These are phyloP conservation scores for Eustalomyia histrio DNA, from an alignment of 2,888 invertebrate genomes.

Conservation along the genomic window DNA sequence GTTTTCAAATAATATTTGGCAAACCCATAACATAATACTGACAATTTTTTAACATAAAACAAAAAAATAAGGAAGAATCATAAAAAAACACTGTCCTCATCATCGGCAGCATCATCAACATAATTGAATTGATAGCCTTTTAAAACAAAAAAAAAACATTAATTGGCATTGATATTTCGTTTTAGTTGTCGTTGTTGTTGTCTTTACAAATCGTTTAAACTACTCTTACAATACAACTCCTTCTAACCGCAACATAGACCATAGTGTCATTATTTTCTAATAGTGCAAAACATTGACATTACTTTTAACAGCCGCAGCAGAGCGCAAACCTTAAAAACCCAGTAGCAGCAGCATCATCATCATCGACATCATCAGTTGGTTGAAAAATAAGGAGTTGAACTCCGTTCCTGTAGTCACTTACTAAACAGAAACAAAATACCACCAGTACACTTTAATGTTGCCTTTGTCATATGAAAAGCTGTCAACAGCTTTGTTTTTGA, in stretches of 20 bases:
- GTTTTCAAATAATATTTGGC: conserved; percentile 39
- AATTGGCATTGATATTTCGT: conserved; percentile 53
- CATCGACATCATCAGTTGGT: not conserved
- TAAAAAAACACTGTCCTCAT: conserved; percentile 36
- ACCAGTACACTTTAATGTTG: conserved; percentile 50
- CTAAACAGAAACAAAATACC: conserved; percentile 20
- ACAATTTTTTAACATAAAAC: conserved; percentile 16
- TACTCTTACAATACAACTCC: conserved; percentile 45
- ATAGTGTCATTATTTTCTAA: conserved; percentile 51
- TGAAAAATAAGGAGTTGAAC: conserved; percentile 25
- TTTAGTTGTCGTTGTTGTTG: conserved; percentile 23
- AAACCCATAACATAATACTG: conserved; percentile 19
- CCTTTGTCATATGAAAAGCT: conserved; percentile 48
- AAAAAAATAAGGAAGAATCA: conserved; percentile 40
- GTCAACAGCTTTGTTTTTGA: conserved; percentile 57
- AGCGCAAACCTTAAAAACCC: not conserved
- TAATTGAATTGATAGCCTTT: conserved; percentile 50
- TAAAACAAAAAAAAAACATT: conserved; percentile 41
- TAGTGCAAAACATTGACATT: conserved; percentile 49
- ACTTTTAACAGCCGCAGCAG: conserved; percentile 26
- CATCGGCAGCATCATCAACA: conserved; percentile 29
- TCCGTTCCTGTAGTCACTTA: not conserved
- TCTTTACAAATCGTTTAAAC: conserved; percentile 38
- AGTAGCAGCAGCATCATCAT: not conserved
- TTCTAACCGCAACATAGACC: conserved; percentile 10